phyloP scores from a whole-genome alignment of 2,113 vertebrate genomes.

The Glaucidium brasilianum region DNA sequence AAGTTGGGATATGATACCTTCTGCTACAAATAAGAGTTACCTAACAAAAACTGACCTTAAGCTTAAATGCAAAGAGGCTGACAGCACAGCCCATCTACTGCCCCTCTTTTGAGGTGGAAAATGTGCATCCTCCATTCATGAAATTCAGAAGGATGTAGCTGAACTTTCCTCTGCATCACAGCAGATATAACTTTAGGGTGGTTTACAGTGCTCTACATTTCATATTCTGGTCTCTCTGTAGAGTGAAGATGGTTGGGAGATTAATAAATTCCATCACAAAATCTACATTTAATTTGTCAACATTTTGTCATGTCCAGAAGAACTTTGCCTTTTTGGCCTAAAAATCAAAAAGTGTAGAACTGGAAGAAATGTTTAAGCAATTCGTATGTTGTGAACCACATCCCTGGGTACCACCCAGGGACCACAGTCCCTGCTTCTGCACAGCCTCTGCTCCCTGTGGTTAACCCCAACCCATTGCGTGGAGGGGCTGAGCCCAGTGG shows the following conservation, averaged over 20 bases:
- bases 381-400: not conserved
- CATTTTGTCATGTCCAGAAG: not conserved
- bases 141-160: not conserved
- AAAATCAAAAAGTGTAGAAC: not conserved
- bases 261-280: not conserved
- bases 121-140: not conserved
- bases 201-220: not conserved
- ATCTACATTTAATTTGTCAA: not conserved
- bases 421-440: not conserved
- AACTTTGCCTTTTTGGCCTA: not conserved
- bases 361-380: not conserved
- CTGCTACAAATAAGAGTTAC: not conserved
- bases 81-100: not conserved
- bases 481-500: not conserved
- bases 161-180: not conserved
- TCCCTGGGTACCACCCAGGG: not conserved
- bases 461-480: not conserved
- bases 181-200: not conserved
- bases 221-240: not conserved
- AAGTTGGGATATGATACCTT: not conserved
- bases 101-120: not conserved
- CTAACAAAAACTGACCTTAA: not conserved
- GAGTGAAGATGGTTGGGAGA: not conserved
- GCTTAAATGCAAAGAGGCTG: not conserved
- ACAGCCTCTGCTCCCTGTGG: not conserved